Evolutionary conservation across 2,113 vertebrate species (phyloP).

Genomic region (Laticauda colubrina): DNA sequence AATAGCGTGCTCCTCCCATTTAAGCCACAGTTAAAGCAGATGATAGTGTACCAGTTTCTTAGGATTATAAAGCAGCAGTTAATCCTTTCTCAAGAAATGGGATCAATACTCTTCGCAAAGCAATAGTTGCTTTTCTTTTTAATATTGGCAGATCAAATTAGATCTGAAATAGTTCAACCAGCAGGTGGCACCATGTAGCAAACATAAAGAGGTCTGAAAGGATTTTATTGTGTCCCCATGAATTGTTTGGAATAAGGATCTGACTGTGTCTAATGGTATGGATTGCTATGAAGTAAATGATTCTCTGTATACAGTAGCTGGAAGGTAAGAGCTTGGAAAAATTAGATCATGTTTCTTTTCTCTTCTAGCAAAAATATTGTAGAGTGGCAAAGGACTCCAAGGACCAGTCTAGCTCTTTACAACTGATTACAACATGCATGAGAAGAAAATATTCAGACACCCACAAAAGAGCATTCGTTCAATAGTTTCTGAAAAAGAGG

Average conservation of each 20-base stretch:
- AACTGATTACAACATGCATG: not conserved
- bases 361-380: not conserved
- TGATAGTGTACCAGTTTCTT: constrained; percentile 28
- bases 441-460: not conserved
- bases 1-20: not conserved
- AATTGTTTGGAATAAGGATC: not conserved
- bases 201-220: not conserved
- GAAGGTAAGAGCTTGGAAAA: not conserved
- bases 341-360: not conserved
- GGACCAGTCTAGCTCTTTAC: not conserved
- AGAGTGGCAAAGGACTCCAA: not conserved
- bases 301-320: not conserved
- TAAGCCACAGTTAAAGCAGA: constrained; percentile 41
- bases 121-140: not conserved
- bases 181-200: constrained; percentile 37
- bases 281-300: not conserved
- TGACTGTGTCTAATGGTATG: not conserved
- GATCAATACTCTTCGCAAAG: constrained; percentile 32
- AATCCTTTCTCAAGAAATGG: constrained; percentile 45
- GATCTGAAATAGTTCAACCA: not conserved
- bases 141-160: accelerated
- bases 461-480: no score
- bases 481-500: no score
- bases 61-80: constrained; percentile 51
- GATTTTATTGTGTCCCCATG: not conserved